Percentiles rank a stretch among this genome's conserved stretches.
Conservation (phyloP, 2,113 vertebrate species). For the Zingel zingel region DNA sequence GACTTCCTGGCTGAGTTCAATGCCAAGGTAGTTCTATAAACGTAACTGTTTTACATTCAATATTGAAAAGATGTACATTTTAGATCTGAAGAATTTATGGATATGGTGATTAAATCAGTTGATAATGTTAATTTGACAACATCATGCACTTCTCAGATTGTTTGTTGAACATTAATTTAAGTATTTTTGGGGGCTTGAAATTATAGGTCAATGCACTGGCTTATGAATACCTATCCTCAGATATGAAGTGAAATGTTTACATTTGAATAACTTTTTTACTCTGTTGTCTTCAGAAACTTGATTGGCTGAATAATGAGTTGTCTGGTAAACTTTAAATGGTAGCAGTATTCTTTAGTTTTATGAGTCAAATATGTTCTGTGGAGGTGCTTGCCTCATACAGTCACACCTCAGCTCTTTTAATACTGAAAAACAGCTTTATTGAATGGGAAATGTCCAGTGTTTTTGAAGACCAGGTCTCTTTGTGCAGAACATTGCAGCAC, state of each 20-base stretch:
- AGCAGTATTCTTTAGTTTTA: background rate
- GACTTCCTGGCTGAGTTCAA: constrained; percentile 98
- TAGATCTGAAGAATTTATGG: background rate
- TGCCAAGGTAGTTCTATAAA: constrained; percentile 88
- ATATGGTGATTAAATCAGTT: background rate
- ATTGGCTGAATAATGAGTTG: background rate
- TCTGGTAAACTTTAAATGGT: background rate
- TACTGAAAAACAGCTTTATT: background rate
- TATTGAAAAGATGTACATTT: background rate
- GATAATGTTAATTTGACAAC: background rate
- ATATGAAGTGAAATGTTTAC: background rate
- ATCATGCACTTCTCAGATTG: background rate
- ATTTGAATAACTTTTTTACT: background rate
- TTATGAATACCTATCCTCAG: background rate
- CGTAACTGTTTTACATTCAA: background rate
- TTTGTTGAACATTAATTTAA: background rate
- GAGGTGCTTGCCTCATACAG: background rate
- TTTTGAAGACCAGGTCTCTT: constrained; percentile 42
- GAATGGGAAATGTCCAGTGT: constrained; percentile 22
- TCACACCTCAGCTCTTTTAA: constrained; percentile 5
- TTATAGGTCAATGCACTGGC: background rate
- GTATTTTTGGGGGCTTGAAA: background rate
- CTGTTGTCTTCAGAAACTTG: background rate
- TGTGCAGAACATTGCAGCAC: constrained; percentile 23
- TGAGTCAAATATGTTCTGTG: background rate